Base-by-base conservation (phyloP, 2,888 invertebrate species). In the Thelaira solivaga region DNA sequence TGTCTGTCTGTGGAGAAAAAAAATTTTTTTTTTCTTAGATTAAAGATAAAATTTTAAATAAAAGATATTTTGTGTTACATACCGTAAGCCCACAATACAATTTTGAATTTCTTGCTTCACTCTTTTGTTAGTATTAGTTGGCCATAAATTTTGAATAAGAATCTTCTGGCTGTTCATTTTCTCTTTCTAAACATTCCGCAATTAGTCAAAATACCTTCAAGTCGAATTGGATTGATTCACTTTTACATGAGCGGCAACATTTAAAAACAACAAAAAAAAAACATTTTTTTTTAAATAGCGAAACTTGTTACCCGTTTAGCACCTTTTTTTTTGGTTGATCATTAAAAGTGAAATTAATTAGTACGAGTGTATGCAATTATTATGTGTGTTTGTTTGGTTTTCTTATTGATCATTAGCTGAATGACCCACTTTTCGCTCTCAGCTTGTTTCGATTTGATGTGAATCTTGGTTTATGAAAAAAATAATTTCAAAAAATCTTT, bases 291-390 rank as follows among this genome's bases (percentile, higher is more conserved):
- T n/a, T n/a, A n/a, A 2, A 41, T 2, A 10, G 43, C 11, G 24
- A 57, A 20, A 57, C 22, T 57, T 13, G 13, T 29, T n/a, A 8
- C 29, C 31, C 29, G 43, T 51, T n/a, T 64, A 57, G 20, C 53
- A 68, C 61, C 36, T 47, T 51, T 47, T 31, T 18, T 2, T 8
- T 34, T 4, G 31, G 18, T 18, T 4, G 8, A 26, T 26, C n/a
- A 10, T 4, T 24, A 74, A 78, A 78, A 78, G 78, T 53, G 78
- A 78, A 78, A 78, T 74, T 74, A 78, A 78, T 74, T 78, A 78
- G 65, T 53, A 47, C 10, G 11, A 22, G 10, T n/a, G n/a, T n/a
- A n/a, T n/a, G n/a, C 41, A 68, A 57, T 61, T 77, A 47, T 6
- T 10, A 29, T 20, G n/a, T n/a, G n/a, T n/a, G n/a, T n/a, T n/a